Conservation (phyloP, 1,140 invertebrate species). For the Platorchestia sp. region DNA sequence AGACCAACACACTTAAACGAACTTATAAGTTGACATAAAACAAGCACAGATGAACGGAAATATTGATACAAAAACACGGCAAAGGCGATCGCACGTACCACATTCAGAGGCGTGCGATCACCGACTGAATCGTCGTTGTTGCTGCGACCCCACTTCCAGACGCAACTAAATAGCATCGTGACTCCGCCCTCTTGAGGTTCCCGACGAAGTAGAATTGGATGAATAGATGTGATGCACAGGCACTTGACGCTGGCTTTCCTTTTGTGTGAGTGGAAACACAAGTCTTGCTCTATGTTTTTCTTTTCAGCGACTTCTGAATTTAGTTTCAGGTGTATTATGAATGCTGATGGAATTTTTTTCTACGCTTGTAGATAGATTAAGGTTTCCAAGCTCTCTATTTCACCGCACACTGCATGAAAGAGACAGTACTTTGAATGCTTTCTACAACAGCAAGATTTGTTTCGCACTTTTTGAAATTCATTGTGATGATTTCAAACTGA, state of each 20-base stretch:
- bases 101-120: constrained; percentile 5
- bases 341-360: neutral
- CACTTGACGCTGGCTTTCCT: neutral
- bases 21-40: neutral
- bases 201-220: neutral
- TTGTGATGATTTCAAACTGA: neutral
- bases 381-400: neutral
- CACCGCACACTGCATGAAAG: neutral
- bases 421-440: neutral
- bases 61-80: neutral
- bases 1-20: neutral
- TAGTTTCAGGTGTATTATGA: neutral
- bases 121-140: constrained; percentile 9
- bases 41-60: neutral
- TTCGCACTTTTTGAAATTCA: neutral
- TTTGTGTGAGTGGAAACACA: neutral
- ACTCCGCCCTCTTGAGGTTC: constrained; percentile 21
- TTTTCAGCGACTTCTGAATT: neutral
- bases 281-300: neutral
- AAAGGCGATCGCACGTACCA: neutral
- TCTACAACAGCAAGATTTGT: neutral
- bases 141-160: constrained; percentile 46
- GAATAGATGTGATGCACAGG: neutral
- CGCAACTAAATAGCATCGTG: constrained; percentile 46
- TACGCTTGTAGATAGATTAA: neutral